phyloP scores from a whole-genome alignment of 2,113 vertebrate genomes.

The Brienomyrus longianalis region DNA sequence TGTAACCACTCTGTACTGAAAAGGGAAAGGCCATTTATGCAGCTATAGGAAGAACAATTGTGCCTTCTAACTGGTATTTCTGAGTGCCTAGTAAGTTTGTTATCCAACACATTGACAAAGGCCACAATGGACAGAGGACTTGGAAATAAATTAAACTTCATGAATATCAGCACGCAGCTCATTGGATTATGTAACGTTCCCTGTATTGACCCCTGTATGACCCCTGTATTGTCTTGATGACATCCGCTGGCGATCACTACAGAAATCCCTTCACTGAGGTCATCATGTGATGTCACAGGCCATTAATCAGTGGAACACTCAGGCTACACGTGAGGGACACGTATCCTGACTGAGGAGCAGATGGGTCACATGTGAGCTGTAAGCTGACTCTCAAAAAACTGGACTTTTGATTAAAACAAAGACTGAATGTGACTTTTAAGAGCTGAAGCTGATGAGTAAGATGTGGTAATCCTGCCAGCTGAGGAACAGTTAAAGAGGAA shows the following conservation, averaged over 20 bases:
- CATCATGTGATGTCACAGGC: background rate
- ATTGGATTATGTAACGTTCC: background rate
- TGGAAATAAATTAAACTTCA: background rate
- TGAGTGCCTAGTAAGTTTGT: background rate
- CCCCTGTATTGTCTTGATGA: background rate
- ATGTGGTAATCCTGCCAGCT: background rate
- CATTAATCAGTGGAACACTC: background rate
- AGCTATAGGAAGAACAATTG: background rate
- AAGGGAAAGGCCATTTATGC: background rate
- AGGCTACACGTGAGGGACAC: background rate
- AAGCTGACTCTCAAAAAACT: background rate
- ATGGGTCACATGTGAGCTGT: background rate
- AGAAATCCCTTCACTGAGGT: background rate
- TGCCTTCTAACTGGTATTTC: background rate
- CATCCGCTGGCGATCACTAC: background rate
- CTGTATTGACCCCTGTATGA: background rate
- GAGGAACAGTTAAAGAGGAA: background rate
- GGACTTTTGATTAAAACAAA: background rate
- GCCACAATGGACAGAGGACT: background rate
- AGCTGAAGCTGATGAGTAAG: background rate
- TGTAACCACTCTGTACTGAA: background rate
- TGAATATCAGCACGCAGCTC: background rate
- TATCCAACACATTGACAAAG: background rate
- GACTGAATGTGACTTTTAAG: background rate
- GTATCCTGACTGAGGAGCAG: background rate